A percentile compares a stretch with the other conserved stretches of the same genome.
These are phyloP conservation scores for Protophormia terraenovae DNA, from an alignment of 2,888 invertebrate species.

Conservation along the genomic window DNA sequence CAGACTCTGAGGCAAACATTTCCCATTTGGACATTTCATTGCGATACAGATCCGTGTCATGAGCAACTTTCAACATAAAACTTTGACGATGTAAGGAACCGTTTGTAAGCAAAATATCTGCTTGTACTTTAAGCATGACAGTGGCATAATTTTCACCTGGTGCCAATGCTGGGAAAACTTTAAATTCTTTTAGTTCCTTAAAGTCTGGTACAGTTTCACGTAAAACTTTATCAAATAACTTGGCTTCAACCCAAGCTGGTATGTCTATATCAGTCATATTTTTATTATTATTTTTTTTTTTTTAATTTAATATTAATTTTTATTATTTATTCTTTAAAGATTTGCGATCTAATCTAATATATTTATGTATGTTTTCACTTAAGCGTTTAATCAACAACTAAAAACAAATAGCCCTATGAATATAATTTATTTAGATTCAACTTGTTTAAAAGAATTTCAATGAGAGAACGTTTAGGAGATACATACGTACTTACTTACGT, in stretches of 20 bases:
- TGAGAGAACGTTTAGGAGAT: background rate
- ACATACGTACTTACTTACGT: background rate
- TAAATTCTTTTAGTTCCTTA: slow-evolving; percentile 70
- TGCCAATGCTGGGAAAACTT: slow-evolving; percentile 69
- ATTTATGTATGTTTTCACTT: background rate
- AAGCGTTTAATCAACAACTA: slow-evolving; percentile 19
- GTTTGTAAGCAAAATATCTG: slow-evolving; percentile 67
- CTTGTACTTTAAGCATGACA: slow-evolving; percentile 73
- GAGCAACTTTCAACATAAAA: slow-evolving; percentile 77
- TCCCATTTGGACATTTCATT: slow-evolving; percentile 68
- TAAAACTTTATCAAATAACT: slow-evolving; percentile 72
- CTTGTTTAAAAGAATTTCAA: background rate
- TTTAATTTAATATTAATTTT: background rate
- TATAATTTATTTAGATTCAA: background rate
- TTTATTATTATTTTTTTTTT: slow-evolving; percentile 61
- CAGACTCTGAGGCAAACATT: slow-evolving; percentile 74
- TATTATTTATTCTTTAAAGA: background rate
- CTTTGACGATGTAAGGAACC: slow-evolving; percentile 54
- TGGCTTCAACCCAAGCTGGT: slow-evolving; percentile 73
- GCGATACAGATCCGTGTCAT: slow-evolving; percentile 66
- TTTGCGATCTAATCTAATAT: background rate
- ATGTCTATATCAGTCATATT: slow-evolving; percentile 39
- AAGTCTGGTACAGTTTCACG: slow-evolving; percentile 67
- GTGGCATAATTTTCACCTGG: slow-evolving; percentile 77
- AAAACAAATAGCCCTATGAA: background rate